Percentiles rank a stretch among this genome's conserved stretches.
phyloP scores from a whole-genome alignment of 2,888 invertebrate species.

The Clanis bilineata region DNA sequence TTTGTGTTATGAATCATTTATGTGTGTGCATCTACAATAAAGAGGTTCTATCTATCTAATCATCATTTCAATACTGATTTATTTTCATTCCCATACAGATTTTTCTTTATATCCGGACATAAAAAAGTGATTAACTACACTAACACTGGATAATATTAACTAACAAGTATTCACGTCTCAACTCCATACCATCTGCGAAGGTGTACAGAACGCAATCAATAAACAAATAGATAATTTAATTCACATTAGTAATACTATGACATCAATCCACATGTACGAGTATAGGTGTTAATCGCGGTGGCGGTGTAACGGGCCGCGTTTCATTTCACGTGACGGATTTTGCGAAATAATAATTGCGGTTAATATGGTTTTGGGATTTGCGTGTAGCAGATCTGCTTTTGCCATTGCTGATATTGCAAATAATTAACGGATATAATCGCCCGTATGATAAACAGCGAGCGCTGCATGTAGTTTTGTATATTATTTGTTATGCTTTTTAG shows the following conservation, averaged over 20 bases:
- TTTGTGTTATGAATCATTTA: too few species aligned
- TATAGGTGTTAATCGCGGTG: not conserved
- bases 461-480: not conserved
- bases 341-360: slow-evolving; percentile 49
- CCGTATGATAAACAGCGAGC: not conserved
- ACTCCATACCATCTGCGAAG: too few species aligned
- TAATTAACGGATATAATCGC: slow-evolving; percentile 27
- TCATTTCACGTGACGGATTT: slow-evolving; percentile 36
- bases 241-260: not conserved
- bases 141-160: too few species aligned
- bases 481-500: not conserved
- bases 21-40: too few species aligned
- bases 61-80: too few species aligned
- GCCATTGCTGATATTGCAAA: slow-evolving; percentile 37
- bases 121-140: too few species aligned
- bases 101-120: too few species aligned
- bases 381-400: slow-evolving; percentile 37
- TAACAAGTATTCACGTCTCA: too few species aligned
- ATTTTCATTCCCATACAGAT: too few species aligned
- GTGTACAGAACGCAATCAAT: too few species aligned
- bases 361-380: slow-evolving; percentile 42
- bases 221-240: not conserved
- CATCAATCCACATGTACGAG: not conserved
- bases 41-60: too few species aligned
- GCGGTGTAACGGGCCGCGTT: slow-evolving; percentile 29